Evolutionary conservation across 2,797 vertebrate genomes (phyloP).

Genomic region (Falco concolor): DNA sequence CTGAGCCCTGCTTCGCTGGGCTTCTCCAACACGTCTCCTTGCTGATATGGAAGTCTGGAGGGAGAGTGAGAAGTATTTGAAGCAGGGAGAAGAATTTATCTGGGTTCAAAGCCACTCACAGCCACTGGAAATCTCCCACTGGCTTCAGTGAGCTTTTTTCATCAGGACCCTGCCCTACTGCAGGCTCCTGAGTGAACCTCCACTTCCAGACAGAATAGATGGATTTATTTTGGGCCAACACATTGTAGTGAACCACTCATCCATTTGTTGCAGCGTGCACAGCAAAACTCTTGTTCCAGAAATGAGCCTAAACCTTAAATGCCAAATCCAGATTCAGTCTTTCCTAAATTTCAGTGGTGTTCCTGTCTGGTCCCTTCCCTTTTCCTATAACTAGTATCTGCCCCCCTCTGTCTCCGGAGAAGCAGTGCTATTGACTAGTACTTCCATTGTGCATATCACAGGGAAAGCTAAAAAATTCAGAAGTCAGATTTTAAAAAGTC

Average conservation of each 20-base stretch:
- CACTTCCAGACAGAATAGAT: neutral
- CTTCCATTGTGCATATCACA: neutral
- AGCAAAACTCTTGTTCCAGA: conserved; percentile 6
- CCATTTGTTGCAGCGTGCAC: neutral
- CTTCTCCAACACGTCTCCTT: neutral
- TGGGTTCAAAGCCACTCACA: neutral
- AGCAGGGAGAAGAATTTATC: neutral
- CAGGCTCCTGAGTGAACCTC: neutral
- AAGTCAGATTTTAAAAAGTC: neutral
- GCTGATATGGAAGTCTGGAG: neutral
- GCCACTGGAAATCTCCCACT: neutral
- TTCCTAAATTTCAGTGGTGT: neutral
- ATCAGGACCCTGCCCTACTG: neutral
- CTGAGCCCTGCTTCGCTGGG: neutral
- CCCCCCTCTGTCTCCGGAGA: neutral
- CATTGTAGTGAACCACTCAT: neutral
- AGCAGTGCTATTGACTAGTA: neutral
- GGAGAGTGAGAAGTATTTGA: neutral
- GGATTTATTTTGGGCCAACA: neutral
- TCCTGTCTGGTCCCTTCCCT: neutral
- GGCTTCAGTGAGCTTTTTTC: neutral
- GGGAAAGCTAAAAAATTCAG: neutral
- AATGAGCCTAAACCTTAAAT: neutral
- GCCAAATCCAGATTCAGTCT: neutral
- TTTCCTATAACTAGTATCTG: neutral